Base-by-base conservation (phyloP, 1,140 invertebrate genomes). In the Halictus rubicundus region DNA sequence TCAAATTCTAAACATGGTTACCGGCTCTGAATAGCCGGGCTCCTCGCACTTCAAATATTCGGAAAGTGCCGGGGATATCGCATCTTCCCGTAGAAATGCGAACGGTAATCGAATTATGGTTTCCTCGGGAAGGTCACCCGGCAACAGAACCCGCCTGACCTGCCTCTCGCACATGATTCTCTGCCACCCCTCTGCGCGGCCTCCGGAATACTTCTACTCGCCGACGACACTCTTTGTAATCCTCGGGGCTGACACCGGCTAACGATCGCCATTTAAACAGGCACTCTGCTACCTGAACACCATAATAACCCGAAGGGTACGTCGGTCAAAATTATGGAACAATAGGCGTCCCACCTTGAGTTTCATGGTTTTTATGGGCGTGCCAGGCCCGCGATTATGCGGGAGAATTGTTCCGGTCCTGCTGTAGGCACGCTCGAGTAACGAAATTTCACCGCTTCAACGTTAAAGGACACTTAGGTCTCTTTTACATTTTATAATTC, bases 201-300 rank as follows among this genome's bases (percentile, higher is more conserved):
- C 46, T 21, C n/a, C 42, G n/a, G 37, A 78, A 79, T 73, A 68
- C 64, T 61, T 32, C 3, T 68, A 54, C n/a, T 23, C 27, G 57
- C n/a, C 70, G 59, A 78, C 68, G 68, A 37, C 25, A 79, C 52
- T 80, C 54, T 74, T 68, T 68, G 46, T 8, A 70, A 74, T 70
- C 61, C 60, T 70, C 59, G 19, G 14, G 12, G 66, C 25, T 16
- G 52, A 70, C 39, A 80, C 42, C 65, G 63, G n/a, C 63, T 59
- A 72, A 39, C 54, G 19, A 42, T 42, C 69, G 32, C 57, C 32
- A 32, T 16, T 46, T 19, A 19, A 75, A 73, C 46, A 46, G 16
- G 19, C 39, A n/a, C 25, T 66, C n/a, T 23, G 59, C 49, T 82
- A 84, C 64, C 68, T 78, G 80, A 59, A 27, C 23, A 23, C 54